Evolutionary conservation across 2,888 invertebrate species (phyloP).

Genomic region (Leptinotarsa haldemani): DNA sequence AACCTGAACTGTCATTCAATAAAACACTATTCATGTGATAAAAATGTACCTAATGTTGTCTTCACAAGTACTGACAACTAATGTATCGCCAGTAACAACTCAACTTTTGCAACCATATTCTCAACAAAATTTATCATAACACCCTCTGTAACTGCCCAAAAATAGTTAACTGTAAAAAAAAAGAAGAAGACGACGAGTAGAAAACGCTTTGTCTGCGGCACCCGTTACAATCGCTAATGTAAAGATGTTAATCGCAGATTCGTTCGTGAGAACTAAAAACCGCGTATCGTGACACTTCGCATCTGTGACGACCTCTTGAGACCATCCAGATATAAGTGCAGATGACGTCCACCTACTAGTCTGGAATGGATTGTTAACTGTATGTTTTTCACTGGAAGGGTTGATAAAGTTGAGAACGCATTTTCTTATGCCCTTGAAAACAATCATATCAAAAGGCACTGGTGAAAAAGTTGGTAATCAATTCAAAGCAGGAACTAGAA

Average conservation of each 20-base stretch:
- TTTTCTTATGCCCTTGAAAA: too few species aligned
- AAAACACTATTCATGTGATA: too few species aligned
- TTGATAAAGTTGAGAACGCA: too few species aligned
- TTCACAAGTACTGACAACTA: too few species aligned
- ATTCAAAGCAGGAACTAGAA: too few species aligned
- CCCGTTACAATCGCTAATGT: constrained; percentile 61
- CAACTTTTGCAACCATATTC: too few species aligned
- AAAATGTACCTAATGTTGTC: too few species aligned
- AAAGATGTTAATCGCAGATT: constrained; percentile 60
- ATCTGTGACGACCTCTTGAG: constrained; percentile 51
- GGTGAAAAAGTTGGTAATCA: neutral
- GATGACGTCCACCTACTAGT: constrained; percentile 8
- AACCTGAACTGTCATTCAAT: too few species aligned
- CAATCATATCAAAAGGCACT: neutral
- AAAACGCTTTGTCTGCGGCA: constrained; percentile 48
- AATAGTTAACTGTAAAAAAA: constrained; percentile 45
- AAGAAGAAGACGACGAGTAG: constrained; percentile 32
- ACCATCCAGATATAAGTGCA: neutral
- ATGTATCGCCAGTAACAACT: too few species aligned
- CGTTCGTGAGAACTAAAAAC: constrained; percentile 54
- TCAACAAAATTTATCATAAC: constrained; percentile 48
- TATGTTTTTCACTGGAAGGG: neutral
- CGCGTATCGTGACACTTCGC: constrained; percentile 60
- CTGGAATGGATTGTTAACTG: constrained; percentile 5
- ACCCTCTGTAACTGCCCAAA: constrained; percentile 49